Evolutionary conservation across 1,140 invertebrate genomes (phyloP).

Genomic region (Eubasilissa regina): DNA sequence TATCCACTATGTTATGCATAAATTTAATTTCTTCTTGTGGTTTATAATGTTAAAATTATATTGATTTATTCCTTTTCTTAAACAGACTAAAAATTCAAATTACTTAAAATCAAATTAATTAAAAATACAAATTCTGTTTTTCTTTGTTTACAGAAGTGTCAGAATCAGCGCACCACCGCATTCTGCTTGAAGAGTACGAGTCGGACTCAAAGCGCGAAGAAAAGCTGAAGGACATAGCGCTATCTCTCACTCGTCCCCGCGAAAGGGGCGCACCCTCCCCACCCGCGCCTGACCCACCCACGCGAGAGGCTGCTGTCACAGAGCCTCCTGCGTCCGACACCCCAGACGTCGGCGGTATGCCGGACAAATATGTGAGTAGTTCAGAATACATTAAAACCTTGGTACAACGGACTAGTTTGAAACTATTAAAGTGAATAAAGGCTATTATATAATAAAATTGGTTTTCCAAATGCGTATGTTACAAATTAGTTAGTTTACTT

Average conservation of each 20-base stretch:
- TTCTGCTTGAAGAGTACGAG: conserved; percentile 71
- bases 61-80: too few relatives aligned
- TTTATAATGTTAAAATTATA: too few relatives aligned
- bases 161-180: conserved; percentile 61
- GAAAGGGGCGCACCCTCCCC: conserved; percentile 68
- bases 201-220: conserved; percentile 78
- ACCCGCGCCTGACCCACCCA: conserved; percentile 67
- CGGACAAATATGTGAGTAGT: conserved; percentile 70
- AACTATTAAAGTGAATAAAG: too few relatives aligned
- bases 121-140: conserved; percentile 10
- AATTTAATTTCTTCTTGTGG: too few relatives aligned
- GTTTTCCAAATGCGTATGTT: too few relatives aligned
- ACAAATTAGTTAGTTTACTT: too few relatives aligned
- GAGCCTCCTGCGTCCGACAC: conserved; percentile 53
- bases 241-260: conserved; percentile 78
- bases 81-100: too few relatives aligned
- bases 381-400: too few relatives aligned
- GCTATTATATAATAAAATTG: too few relatives aligned
- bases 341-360: conserved; percentile 64
- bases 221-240: conserved; percentile 82
- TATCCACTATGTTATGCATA: too few relatives aligned
- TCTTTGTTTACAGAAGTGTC: conserved; percentile 60
- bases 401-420: too few relatives aligned
- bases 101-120: too few relatives aligned
- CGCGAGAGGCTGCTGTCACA: conserved; percentile 67